A percentile compares a stretch with the other conserved stretches of the same genome.
Evolutionary conservation across 2,888 invertebrate species (phyloP).

Genomic region (Orthosia cruda): DNA sequence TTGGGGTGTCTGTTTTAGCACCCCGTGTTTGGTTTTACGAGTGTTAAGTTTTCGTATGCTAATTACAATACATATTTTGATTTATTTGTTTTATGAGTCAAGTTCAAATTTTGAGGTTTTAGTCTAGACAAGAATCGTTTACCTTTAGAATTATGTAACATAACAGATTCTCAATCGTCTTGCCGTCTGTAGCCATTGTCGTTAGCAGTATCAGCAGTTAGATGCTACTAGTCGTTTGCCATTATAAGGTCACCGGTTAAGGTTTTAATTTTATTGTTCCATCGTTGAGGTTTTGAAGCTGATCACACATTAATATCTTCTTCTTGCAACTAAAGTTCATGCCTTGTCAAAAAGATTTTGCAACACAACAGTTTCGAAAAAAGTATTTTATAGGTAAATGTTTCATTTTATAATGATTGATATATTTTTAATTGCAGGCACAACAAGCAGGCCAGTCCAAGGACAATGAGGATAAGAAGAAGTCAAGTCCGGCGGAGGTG

Average conservation of each 20-base stretch:
- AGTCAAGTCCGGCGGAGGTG: slow-evolving; percentile 86
- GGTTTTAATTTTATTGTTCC: neutral
- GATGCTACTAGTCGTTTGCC: neutral
- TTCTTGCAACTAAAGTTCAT: no score
- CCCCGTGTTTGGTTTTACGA: slow-evolving; percentile 30
- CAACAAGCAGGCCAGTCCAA: slow-evolving; percentile 88
- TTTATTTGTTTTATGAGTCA: neutral
- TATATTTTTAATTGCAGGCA: slow-evolving; percentile 75
- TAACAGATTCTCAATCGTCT: neutral
- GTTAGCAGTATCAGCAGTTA: neutral
- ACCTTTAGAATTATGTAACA: neutral
- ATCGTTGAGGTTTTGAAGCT: neutral
- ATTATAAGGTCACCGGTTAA: no score
- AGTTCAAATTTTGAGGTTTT: neutral
- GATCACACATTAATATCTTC: neutral
- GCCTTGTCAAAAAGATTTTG: no score
- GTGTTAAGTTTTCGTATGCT: slow-evolving; percentile 1
- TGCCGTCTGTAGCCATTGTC: no score
- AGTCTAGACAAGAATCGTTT: neutral
- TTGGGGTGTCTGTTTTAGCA: slow-evolving; percentile 15
- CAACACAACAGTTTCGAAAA: no score
- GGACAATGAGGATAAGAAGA: slow-evolving; percentile 88
- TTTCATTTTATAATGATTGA: neutral
- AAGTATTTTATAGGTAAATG: neutral
- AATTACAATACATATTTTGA: neutral